These are phyloP conservation scores for Rhagoletis pomonella DNA, from an alignment of 1,140 invertebrate species.

Conservation along the genomic window DNA sequence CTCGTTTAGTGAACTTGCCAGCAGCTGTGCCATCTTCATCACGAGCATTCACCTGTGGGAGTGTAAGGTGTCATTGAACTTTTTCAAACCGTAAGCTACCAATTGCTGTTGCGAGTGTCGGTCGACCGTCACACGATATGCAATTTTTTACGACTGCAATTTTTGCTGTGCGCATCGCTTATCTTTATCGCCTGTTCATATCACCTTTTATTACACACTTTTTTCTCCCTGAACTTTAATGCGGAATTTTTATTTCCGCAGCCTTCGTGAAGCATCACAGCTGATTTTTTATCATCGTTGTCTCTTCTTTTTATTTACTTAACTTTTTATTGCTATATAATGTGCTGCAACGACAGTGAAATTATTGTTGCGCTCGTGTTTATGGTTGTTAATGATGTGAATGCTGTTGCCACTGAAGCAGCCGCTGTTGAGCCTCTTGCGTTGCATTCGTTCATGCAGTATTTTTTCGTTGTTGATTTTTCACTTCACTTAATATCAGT, in stretches of 20 bases:
- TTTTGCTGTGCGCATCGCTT: background rate
- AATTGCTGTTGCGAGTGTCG: background rate
- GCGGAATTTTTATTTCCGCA: constrained; percentile 12
- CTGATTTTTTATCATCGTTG: background rate
- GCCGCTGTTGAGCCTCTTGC: background rate
- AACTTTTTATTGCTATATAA: background rate
- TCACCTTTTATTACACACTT: constrained; percentile 11
- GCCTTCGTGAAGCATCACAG: background rate
- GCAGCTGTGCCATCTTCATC: background rate
- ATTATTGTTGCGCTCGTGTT: background rate
- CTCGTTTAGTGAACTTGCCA: too few species aligned
- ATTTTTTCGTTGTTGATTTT: background rate
- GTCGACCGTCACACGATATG: background rate
- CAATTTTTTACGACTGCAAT: background rate
- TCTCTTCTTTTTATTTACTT: background rate
- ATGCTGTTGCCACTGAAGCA: background rate
- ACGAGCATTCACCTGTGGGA: constrained; percentile 5
- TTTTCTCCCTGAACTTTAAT: background rate
- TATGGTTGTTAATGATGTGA: constrained; percentile 33
- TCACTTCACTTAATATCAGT: background rate
- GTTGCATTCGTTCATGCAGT: background rate
- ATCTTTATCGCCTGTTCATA: constrained; percentile 13
- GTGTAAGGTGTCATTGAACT: constrained; percentile 25
- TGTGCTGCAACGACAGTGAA: background rate
- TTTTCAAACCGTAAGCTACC: background rate